Conservation (phyloP, 1,140 invertebrate genomes). For the Archegozetes longisetosus region DNA sequence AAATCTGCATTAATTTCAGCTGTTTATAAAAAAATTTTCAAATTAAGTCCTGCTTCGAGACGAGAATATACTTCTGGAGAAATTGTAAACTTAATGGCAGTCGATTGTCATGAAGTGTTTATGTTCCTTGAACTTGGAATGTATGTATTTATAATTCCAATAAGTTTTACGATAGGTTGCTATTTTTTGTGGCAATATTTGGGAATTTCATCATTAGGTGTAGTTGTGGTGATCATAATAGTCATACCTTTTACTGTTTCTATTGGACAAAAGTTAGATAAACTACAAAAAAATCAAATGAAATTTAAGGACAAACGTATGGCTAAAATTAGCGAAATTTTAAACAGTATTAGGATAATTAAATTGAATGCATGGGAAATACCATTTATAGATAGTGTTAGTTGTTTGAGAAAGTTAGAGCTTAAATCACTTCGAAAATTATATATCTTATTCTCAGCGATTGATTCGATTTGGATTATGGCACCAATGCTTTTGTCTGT, state of each 20-base stretch:
- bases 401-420: constrained; percentile 29
- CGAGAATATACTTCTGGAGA: constrained; percentile 37
- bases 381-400: constrained; percentile 33
- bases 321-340: constrained; percentile 85
- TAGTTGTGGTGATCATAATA: constrained; percentile 31
- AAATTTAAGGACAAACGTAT: constrained; percentile 46
- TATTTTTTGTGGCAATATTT: constrained; percentile 74
- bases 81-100: constrained; percentile 41
- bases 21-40: constrained; percentile 26
- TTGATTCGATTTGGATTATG: constrained; percentile 85
- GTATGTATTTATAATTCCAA: constrained; percentile 88
- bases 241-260: constrained; percentile 33
- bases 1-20: constrained; percentile 22
- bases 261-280: constrained; percentile 29
- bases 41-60: constrained; percentile 25
- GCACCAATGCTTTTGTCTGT: constrained; percentile 79
- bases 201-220: constrained; percentile 31
- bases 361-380: constrained; percentile 33
- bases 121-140: constrained; percentile 77
- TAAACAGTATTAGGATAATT: constrained; percentile 77
- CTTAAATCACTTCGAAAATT: constrained; percentile 31
- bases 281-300: constrained; percentile 23
- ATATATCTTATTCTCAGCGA: constrained; percentile 40
- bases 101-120: constrained; percentile 47
- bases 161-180: constrained; percentile 71